phyloP scores from a whole-genome alignment of 1,140 invertebrate species.

The Lucilia cuprina region DNA sequence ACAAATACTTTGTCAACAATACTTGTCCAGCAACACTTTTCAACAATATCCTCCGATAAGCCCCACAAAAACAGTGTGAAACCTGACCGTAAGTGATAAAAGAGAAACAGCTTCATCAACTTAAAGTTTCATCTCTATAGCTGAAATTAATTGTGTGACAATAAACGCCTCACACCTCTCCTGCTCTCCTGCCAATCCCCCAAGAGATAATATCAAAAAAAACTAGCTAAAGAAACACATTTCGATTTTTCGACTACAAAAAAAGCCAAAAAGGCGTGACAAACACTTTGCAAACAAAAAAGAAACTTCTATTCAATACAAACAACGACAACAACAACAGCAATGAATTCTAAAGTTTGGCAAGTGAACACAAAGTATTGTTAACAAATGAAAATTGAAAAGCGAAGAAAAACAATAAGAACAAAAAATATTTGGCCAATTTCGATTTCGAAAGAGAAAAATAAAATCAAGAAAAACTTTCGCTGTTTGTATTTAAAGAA shows the following conservation, averaged over 20 bases:
- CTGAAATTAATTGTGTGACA: constrained; percentile 15
- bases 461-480: constrained; percentile 1
- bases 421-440: background rate
- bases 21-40: too few species aligned
- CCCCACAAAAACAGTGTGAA: too few species aligned
- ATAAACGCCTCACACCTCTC: constrained; percentile 18
- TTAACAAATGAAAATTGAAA: constrained; percentile 17
- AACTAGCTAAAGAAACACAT: background rate
- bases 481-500: background rate
- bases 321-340: constrained; percentile 15
- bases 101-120: background rate
- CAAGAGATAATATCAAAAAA: background rate
- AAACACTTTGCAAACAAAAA: constrained; percentile 16
- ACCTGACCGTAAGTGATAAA: too few species aligned
- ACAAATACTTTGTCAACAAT: too few species aligned
- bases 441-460: background rate
- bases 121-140: background rate
- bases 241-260: background rate
- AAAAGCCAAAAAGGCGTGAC: constrained; percentile 22
- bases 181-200: too few species aligned
- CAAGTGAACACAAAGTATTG: constrained; percentile 16
- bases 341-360: constrained; percentile 14
- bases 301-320: background rate
- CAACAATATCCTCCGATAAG: too few species aligned
- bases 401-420: background rate